Conservation (phyloP, 2,888 invertebrate genomes). For the Ecliptopera silaceata region DNA sequence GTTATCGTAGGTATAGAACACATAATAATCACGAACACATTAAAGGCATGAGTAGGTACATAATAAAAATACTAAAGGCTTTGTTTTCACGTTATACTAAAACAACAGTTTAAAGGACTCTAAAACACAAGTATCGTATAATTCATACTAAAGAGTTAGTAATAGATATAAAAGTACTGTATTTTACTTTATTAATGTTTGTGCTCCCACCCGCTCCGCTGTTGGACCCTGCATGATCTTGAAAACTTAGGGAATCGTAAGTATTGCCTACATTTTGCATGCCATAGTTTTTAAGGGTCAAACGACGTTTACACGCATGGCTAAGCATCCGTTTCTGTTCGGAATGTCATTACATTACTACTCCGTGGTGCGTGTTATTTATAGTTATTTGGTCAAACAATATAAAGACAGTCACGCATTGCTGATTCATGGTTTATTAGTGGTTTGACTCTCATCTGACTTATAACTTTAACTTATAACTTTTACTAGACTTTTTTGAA, state of each 20-base stretch:
- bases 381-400: background rate
- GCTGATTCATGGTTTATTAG: background rate
- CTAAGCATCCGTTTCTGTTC: background rate
- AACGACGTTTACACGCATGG: background rate
- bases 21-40: slow-evolving; percentile 21
- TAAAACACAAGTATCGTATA: slow-evolving; percentile 10
- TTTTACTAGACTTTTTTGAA: slow-evolving; percentile 18
- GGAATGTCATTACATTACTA: slow-evolving; percentile 1
- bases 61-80: slow-evolving; percentile 26
- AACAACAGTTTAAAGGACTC: slow-evolving; percentile 17
- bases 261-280: slow-evolving; percentile 62
- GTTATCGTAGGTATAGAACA: slow-evolving; percentile 21
- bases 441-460: slow-evolving; percentile 3
- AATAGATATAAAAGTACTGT: slow-evolving; percentile 44
- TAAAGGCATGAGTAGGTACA: slow-evolving; percentile 32
- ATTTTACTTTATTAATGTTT: slow-evolving; percentile 64
- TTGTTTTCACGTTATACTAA: slow-evolving; percentile 25
- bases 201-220: slow-evolving; percentile 62
- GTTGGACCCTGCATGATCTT: slow-evolving; percentile 78
- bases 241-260: slow-evolving; percentile 79
- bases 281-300: slow-evolving; percentile 28
- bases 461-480: background rate
- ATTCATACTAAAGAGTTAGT: slow-evolving; percentile 22
- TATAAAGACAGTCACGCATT: background rate
- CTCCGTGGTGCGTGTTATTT: background rate